Evolutionary conservation across 30 jellyfish, hydroid and myxozoan genomes (phyloP).

Genomic region (Aurelia aurita): DNA sequence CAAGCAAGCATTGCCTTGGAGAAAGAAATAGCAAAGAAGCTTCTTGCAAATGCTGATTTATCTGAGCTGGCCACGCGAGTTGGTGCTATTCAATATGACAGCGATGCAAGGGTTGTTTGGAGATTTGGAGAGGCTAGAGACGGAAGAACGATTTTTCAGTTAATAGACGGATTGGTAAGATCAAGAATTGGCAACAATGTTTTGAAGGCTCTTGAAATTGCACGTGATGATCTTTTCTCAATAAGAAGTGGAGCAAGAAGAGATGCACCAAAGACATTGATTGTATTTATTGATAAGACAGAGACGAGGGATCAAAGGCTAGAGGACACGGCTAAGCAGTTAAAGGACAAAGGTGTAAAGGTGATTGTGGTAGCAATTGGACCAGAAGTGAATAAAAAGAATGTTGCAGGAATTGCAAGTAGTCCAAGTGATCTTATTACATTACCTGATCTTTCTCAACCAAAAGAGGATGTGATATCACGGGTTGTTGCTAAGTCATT

Average conservation of each 20-base stretch:
- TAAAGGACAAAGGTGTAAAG: constrained; percentile 49
- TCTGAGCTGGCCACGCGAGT: constrained; percentile 25
- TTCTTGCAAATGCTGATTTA: constrained; percentile 36
- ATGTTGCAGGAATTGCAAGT: constrained; percentile 23
- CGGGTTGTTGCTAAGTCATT: too few species aligned
- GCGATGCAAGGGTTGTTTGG: constrained; percentile 21
- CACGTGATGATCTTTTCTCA: constrained; percentile 51
- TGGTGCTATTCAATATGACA: constrained; percentile 63
- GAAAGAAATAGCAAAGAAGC: constrained; percentile 1
- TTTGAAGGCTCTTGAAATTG: constrained; percentile 39
- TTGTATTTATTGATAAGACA: constrained; percentile 65
- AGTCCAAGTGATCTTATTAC: background rate
- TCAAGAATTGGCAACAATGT: background rate
- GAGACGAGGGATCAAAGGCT: background rate
- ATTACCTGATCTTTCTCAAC: background rate
- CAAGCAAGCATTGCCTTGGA: constrained; percentile 9
- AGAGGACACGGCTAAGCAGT: constrained; percentile 30
- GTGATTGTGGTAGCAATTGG: constrained; percentile 59
- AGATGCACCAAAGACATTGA: constrained; percentile 68
- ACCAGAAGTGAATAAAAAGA: constrained; percentile 19
- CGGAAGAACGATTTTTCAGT: background rate
- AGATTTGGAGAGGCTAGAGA: constrained; percentile 32
- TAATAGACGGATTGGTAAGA: background rate
- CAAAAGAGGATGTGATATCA: background rate
- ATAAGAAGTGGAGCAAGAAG: constrained; percentile 68